phyloP scores from a whole-genome alignment of 2,888 invertebrate species.

The Blastobasis adustella region DNA sequence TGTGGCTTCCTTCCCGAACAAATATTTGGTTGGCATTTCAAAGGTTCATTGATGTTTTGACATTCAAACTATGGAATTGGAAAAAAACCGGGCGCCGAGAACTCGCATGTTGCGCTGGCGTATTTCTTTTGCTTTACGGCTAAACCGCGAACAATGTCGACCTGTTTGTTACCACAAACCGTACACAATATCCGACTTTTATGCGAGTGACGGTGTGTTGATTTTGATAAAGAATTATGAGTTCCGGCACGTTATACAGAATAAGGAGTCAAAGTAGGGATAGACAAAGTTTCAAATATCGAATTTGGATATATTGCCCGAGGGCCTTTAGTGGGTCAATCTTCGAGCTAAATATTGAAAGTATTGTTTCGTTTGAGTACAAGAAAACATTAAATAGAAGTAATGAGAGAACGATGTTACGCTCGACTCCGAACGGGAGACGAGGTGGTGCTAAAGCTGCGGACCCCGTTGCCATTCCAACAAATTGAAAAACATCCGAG shows the following conservation, averaged over 20 bases:
- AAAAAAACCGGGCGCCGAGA: conserved; percentile 47
- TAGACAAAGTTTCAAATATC: no score
- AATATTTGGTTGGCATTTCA: conserved; percentile 65
- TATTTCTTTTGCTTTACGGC: conserved; percentile 21
- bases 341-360: neutral
- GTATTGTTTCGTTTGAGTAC: neutral
- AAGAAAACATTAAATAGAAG: neutral
- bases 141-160: conserved; percentile 33
- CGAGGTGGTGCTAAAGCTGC: conserved; percentile 41
- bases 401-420: conserved; percentile 9
- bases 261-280: conserved; percentile 33
- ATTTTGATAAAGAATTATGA: conserved; percentile 59
- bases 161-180: neutral
- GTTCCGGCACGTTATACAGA: conserved; percentile 39
- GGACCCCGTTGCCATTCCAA: conserved; percentile 41
- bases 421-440: conserved; percentile 22
- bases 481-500: conserved; percentile 70
- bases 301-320: conserved; percentile 17
- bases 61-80: conserved; percentile 38
- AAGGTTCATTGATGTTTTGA: conserved; percentile 63
- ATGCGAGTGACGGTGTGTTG: conserved; percentile 37
- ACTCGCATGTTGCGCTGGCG: conserved; percentile 24
- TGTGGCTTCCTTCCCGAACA: conserved; percentile 52
- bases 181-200: conserved; percentile 30
- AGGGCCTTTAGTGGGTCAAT: neutral